A percentile compares a stretch with the other conserved stretches of the same genome.
Conservation (phyloP, 2,113 vertebrate genomes). For the Electrona antarctica region DNA sequence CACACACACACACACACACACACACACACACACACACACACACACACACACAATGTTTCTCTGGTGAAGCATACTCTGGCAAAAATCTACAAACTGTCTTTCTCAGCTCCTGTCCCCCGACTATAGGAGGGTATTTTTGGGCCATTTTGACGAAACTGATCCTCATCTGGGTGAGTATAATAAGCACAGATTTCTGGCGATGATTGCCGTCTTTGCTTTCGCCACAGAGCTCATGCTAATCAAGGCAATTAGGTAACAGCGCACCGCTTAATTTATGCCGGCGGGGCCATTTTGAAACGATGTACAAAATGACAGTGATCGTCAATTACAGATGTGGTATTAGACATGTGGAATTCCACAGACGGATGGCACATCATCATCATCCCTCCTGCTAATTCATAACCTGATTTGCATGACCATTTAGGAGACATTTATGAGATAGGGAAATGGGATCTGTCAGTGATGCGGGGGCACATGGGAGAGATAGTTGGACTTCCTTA, state of each 20-base stretch:
- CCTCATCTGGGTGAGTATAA: conserved; percentile 22
- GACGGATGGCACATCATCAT: conserved; percentile 64
- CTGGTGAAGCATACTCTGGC: background rate
- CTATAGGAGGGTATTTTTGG: conserved; percentile 13
- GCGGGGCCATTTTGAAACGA: conserved; percentile 60
- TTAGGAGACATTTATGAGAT: conserved; percentile 69
- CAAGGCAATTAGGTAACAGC: conserved; percentile 70
- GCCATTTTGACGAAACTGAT: background rate
- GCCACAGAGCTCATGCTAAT: conserved; percentile 68
- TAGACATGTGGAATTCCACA: conserved; percentile 53
- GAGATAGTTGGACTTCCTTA: conserved; percentile 30
- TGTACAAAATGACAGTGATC: conserved; percentile 67
- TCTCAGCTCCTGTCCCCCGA: background rate
- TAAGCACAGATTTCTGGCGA: conserved; percentile 34
- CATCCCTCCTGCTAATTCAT: conserved; percentile 58
- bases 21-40: conserved; percentile 7
- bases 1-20: background rate
- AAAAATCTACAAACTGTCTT: background rate
- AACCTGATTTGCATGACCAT: conserved; percentile 72
- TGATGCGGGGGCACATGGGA: conserved; percentile 56
- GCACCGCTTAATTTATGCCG: conserved; percentile 70
- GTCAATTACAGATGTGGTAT: conserved; percentile 70
- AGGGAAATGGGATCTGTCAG: conserved; percentile 63
- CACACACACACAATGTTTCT: background rate
- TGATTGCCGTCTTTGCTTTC: conserved; percentile 55